These are phyloP conservation scores for Microctenopoma steveboyesi DNA, from an alignment of 2,797 vertebrate genomes.

Conservation along the genomic window DNA sequence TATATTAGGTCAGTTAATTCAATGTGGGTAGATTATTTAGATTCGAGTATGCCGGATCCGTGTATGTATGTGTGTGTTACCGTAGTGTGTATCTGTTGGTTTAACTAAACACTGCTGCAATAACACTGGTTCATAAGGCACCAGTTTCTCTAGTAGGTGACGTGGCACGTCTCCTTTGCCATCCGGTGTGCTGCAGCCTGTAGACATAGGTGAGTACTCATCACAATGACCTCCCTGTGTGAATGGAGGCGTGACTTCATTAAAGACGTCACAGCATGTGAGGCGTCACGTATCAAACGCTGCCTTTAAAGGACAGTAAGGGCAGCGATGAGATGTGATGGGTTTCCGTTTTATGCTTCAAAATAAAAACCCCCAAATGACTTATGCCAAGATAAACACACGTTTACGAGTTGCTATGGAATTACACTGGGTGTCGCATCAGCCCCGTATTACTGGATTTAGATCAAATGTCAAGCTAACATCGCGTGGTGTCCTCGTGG, in stretches of 20 bases:
- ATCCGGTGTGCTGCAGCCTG: background rate
- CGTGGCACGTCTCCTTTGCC: constrained; percentile 61
- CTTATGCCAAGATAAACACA: rapidly evolving
- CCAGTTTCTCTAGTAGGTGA: constrained; percentile 23
- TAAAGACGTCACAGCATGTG: constrained; percentile 49
- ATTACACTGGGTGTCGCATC: rapidly evolving
- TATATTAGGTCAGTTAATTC: too few species aligned
- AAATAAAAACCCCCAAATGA: background rate
- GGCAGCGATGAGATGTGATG: rapidly evolving
- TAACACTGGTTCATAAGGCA: background rate
- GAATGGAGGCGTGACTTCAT: constrained; percentile 44
- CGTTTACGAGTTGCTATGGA: rapidly evolving
- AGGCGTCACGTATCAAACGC: constrained; percentile 14
- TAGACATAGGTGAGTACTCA: background rate
- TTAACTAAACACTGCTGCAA: background rate
- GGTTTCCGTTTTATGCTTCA: constrained; percentile 27
- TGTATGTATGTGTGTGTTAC: background rate
- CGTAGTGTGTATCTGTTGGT: background rate
- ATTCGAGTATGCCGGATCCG: too few species aligned
- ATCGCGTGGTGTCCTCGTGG: rapidly evolving
- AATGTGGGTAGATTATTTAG: too few species aligned
- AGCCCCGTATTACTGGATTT: rapidly evolving
- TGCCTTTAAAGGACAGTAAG: background rate
- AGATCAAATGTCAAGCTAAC: rapidly evolving
- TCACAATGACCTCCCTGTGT: constrained; percentile 63